Conservation (phyloP, 2,113 vertebrate species). For the Blennius ocellaris region DNA sequence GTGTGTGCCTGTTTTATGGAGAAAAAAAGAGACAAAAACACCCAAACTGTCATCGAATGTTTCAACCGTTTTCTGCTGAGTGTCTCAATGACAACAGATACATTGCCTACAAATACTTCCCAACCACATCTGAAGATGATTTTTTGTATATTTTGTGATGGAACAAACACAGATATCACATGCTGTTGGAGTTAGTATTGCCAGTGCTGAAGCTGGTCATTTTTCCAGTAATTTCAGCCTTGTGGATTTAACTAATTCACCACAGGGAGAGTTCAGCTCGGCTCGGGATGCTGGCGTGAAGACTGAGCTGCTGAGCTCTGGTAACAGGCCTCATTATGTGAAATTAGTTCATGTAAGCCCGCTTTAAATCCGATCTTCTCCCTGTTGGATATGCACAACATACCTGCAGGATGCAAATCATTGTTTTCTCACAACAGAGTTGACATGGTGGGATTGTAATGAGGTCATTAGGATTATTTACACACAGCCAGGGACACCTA, state of each 20-base stretch:
- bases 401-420: constrained; percentile 56
- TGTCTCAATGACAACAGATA: constrained; percentile 26
- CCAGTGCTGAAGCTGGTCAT: constrained; percentile 51
- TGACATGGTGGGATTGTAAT: constrained; percentile 44
- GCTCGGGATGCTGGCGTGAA: constrained; percentile 19
- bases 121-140: constrained; percentile 51
- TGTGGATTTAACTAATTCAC: constrained; percentile 31
- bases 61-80: constrained; percentile 15
- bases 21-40: constrained; percentile 1
- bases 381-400: constrained; percentile 25
- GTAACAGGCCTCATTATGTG: constrained; percentile 45
- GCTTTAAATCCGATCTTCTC: constrained; percentile 36
- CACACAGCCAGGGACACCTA: constrained; percentile 22
- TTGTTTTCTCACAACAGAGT: constrained; percentile 18
- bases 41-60: constrained; percentile 13
- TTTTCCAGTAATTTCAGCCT: constrained; percentile 57
- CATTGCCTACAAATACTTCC: constrained; percentile 30
- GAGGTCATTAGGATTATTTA: constrained; percentile 49
- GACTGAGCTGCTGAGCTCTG: not conserved
- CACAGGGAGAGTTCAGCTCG: constrained; percentile 17
- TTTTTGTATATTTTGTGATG: constrained; percentile 45
- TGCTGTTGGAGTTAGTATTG: constrained; percentile 41
- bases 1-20: not conserved
- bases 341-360: constrained; percentile 45
- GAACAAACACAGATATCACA: constrained; percentile 57